A percentile compares a stretch with the other conserved stretches of the same genome.
phyloP scores from a whole-genome alignment of 1,140 invertebrate species.

The Melipona quadrifasciata region DNA sequence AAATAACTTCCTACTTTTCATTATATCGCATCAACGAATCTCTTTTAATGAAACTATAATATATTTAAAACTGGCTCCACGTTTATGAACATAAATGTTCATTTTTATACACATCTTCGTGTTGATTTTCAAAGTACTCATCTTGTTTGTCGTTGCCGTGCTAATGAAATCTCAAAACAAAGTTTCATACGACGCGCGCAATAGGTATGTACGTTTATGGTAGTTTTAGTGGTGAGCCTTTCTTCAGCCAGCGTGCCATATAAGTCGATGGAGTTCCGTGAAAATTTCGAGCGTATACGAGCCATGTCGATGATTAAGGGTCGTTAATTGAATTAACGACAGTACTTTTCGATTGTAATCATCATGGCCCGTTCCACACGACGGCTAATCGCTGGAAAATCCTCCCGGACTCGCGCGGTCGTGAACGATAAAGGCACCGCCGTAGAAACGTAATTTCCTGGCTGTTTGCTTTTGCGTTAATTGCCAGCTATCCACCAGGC shows the following conservation, averaged over 20 bases:
- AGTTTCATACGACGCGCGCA: not conserved
- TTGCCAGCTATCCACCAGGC: not conserved
- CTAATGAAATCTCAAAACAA: not conserved
- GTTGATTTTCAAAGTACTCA: no score
- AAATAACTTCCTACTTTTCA: not conserved
- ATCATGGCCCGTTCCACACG: not conserved
- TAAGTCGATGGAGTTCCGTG: not conserved
- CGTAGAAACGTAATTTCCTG: conserved; percentile 10
- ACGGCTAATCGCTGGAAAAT: conserved; percentile 5
- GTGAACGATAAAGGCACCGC: not conserved
- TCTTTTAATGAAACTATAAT: no score
- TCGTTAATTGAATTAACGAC: conserved; percentile 23
- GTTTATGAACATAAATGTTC: no score
- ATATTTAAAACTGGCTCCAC: no score
- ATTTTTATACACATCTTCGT: no score
- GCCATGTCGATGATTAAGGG: not conserved
- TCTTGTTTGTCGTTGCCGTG: no score
- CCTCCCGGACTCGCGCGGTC: not conserved
- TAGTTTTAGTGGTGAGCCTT: no score
- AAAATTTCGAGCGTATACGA: not conserved
- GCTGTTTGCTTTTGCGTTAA: conserved; percentile 25
- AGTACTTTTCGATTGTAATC: not conserved
- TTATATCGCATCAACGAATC: no score
- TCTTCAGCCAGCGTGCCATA: not conserved
- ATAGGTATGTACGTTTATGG: not conserved